phyloP scores from a whole-genome alignment of 2,888 invertebrate species.

The Dendrolimus pini region DNA sequence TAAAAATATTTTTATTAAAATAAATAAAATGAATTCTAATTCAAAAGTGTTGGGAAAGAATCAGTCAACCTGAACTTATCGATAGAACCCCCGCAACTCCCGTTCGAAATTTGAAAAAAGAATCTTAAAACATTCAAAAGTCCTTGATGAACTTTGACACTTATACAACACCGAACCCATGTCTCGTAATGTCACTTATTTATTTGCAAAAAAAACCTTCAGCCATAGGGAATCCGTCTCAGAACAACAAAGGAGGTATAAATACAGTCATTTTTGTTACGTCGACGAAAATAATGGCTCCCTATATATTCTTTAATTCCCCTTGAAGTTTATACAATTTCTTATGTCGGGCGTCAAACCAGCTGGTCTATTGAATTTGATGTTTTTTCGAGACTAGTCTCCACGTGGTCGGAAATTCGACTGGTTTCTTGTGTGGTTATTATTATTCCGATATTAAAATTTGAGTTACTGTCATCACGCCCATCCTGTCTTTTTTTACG shows the following conservation, averaged over 20 bases:
- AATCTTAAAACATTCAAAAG: constrained; percentile 13
- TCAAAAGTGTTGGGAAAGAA: no score
- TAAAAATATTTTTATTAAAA: no score
- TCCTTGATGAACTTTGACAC: constrained; percentile 61
- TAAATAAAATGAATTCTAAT: no score
- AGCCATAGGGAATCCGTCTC: constrained; percentile 54
- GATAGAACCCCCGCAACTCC: neutral
- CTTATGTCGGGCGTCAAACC: constrained; percentile 53
- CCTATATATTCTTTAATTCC: constrained; percentile 52
- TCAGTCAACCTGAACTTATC: no score
- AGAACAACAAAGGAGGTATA: constrained; percentile 39
- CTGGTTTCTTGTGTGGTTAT: constrained; percentile 19
- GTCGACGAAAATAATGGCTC: constrained; percentile 40
- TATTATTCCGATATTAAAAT: constrained; percentile 10
- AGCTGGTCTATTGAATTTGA: constrained; percentile 63
- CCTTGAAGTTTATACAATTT: constrained; percentile 58
- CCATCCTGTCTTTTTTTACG: constrained; percentile 13
- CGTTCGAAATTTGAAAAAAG: neutral
- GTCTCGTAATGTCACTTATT: constrained; percentile 32
- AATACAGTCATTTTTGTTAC: constrained; percentile 27
- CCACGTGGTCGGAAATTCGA: constrained; percentile 62
- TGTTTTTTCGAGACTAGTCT: constrained; percentile 30
- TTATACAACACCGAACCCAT: constrained; percentile 39
- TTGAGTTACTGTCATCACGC: constrained; percentile 9
- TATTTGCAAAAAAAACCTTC: constrained; percentile 29